Percentiles rank a stretch among this genome's conserved stretches.
These are phyloP conservation scores for Petromus typicus DNA, from an alignment of 2,113 vertebrate species.

Conservation along the genomic window DNA sequence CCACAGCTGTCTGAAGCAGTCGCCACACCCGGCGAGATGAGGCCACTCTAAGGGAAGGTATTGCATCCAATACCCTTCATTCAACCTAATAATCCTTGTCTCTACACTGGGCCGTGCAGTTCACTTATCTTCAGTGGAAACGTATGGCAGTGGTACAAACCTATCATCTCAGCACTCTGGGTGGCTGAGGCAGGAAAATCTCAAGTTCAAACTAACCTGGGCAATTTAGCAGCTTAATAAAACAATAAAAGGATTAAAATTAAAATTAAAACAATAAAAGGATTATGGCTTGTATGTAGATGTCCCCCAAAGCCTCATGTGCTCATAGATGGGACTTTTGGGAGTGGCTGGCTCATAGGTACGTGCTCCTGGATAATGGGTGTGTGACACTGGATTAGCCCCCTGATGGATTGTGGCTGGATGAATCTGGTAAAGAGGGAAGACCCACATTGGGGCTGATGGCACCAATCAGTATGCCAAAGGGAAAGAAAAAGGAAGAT, in stretches of 20 bases:
- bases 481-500: neutral
- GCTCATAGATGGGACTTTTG: neutral
- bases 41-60: too few species aligned
- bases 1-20: too few species aligned
- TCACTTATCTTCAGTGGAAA: neutral
- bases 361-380: neutral
- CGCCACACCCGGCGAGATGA: too few species aligned
- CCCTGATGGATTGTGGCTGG: neutral
- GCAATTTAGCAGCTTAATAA: neutral
- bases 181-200: neutral
- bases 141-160: neutral
- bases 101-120: neutral
- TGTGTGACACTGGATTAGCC: too few species aligned
- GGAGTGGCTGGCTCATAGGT: neutral
- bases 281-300: neutral
- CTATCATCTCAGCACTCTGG: neutral
- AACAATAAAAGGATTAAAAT: neutral
- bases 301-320: neutral
- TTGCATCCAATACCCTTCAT: too few species aligned
- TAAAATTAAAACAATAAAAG: neutral
- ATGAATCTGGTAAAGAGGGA: neutral
- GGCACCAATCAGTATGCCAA: neutral
- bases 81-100: neutral
- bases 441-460: neutral
- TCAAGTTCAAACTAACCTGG: constrained; percentile 31